A percentile compares a stretch with the other conserved stretches of the same genome.
These are phyloP conservation scores for Epiblema foenella DNA, from an alignment of 2,888 invertebrate genomes.

Conservation along the genomic window DNA sequence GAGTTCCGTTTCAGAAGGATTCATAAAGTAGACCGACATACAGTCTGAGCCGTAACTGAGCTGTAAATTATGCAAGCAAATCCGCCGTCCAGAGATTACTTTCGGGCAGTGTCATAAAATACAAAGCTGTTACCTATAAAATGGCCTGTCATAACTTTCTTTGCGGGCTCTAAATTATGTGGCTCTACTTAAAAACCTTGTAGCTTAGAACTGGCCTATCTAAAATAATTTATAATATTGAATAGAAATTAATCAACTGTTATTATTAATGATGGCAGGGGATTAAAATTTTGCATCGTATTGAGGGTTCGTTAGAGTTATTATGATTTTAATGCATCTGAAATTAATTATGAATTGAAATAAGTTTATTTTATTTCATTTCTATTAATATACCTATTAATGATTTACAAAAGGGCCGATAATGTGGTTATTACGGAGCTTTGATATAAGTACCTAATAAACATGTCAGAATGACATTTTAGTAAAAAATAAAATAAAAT, in stretches of 20 bases:
- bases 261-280: constrained; percentile 15
- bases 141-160: constrained; percentile 44
- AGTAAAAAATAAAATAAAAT: too few relatives aligned
- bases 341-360: background rate
- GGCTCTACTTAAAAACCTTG: constrained; percentile 35
- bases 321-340: constrained; percentile 7
- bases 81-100: constrained; percentile 41
- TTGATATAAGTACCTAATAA: too few relatives aligned
- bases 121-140: constrained; percentile 43
- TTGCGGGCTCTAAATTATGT: constrained; percentile 41
- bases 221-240: constrained; percentile 34
- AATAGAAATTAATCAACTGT: constrained; percentile 30
- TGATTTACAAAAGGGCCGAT: background rate
- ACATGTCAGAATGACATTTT: too few relatives aligned
- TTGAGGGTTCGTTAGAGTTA: constrained; percentile 13
- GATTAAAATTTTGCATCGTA: constrained; percentile 22
- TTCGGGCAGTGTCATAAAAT: constrained; percentile 43
- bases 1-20: constrained; percentile 11
- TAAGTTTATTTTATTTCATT: background rate
- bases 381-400: too few relatives aligned
- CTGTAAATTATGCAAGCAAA: constrained; percentile 42
- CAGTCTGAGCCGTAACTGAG: constrained; percentile 29
- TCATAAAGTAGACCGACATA: constrained; percentile 33
- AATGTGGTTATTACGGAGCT: background rate
- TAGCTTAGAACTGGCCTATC: constrained; percentile 23